Evolutionary conservation across 2,888 invertebrate genomes (phyloP), one percentile per base, ranked within the genome.

Genomic region (Ochropleura plecta): DNA sequence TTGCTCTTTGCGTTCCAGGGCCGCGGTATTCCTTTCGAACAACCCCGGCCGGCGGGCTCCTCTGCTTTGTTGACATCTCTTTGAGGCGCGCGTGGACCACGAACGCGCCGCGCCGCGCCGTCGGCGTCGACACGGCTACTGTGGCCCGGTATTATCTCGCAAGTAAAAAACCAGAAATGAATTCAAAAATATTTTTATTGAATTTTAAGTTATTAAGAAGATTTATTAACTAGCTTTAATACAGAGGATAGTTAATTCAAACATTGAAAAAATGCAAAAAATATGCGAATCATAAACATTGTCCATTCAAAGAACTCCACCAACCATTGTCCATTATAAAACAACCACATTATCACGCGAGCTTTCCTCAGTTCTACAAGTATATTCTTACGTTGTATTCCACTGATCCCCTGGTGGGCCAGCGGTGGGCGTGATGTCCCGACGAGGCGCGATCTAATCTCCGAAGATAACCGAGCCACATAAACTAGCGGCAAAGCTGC

Each of bases 391-490:
- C 64, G 53, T 69, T 62, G 71, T 63, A 64, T 75, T 76, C 70
- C 79, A 75, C 76, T 74, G 62, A 77, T 76, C 82, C 73, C 76
- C 73, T 75, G 84, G 84, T 85, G 85, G 85, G 70, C 82, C 66
- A 88, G 76, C 84, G 76, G 95, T 94, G 94, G 94, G 95, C 93
- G 95, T 91, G 90, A 78, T 78, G 78, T 64, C 78, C 87, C 88
- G 86, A 89, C 91, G 92, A 88, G 86, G 88, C 91, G 77, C 88
- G 88, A 88, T 92, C 93, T 94, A 93, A 95, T 95, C 94, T 94
- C 84, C 51, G 44, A 81, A 91, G 94, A 95, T 95, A 95, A 88
- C 85, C 79, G 79, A 78, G 82, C 84, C 90, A 88, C 91, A 93
- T 95, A 95, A 95, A 95, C 90, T 91, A 91, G 89, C 86, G 86